Conservation (phyloP, 2,888 invertebrate species). For the Suillia variegata region DNA sequence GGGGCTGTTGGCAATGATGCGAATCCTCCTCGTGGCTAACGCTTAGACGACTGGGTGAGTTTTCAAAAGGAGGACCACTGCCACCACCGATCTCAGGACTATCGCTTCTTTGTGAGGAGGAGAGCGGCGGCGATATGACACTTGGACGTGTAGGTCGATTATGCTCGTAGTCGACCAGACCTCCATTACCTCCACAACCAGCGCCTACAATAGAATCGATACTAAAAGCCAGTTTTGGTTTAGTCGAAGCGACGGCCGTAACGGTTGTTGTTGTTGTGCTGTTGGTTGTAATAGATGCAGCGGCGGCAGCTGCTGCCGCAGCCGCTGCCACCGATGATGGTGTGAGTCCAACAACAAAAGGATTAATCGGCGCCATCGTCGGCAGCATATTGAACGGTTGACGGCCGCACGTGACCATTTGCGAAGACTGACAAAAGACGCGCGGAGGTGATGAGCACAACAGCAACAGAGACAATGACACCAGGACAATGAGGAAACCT, state of each 20-base stretch:
- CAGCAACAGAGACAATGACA: neutral
- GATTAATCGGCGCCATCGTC: conserved; percentile 77
- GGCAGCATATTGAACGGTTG: conserved; percentile 78
- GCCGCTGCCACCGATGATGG: conserved; percentile 33
- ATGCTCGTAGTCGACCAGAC: neutral
- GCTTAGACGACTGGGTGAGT: conserved; percentile 31
- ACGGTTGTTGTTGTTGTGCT: conserved; percentile 26
- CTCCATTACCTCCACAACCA: conserved; percentile 14
- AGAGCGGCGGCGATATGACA: conserved; percentile 42
- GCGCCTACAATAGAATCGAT: conserved; percentile 90
- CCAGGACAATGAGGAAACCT: neutral
- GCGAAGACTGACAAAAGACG: conserved; percentile 29
- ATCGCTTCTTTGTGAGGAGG: conserved; percentile 39
- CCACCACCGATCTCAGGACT: conserved; percentile 34
- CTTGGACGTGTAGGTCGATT: conserved; percentile 30
- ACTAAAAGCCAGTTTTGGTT: conserved; percentile 92
- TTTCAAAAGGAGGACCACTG: conserved; percentile 16
- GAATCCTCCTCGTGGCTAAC: conserved; percentile 19
- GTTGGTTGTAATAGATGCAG: conserved; percentile 17
- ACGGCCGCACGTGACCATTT: conserved; percentile 61
- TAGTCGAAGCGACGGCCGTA: conserved; percentile 62
- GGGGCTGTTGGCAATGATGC: conserved; percentile 32
- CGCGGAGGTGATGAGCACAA: conserved; percentile 15
- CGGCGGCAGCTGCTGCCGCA: conserved; percentile 39
- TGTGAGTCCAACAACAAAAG: conserved; percentile 49